Evolutionary conservation across 2,888 invertebrate genomes (phyloP).

Genomic region (Papilio gigon): DNA sequence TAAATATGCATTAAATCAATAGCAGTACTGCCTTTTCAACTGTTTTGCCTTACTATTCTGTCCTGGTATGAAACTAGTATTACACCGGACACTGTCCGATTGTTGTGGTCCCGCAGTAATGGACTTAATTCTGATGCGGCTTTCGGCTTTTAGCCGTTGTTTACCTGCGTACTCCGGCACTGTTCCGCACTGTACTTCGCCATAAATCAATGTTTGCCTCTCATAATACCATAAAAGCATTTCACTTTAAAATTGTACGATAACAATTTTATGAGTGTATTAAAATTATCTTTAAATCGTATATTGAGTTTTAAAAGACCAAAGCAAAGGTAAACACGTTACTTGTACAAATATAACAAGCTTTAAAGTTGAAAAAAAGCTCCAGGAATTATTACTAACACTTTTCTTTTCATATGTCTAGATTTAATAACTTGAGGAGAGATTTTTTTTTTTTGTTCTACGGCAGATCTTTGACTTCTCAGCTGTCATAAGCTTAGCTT

Average conservation of each 20-base stretch:
- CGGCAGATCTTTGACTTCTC: no score
- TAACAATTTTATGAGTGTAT: constrained; percentile 9
- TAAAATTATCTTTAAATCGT: neutral
- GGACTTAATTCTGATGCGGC: constrained; percentile 79
- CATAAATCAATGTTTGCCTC: constrained; percentile 47
- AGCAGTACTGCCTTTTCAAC: neutral
- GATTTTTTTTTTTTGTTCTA: neutral
- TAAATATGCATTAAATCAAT: neutral
- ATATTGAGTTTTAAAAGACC: neutral
- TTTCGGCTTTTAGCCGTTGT: constrained; percentile 80
- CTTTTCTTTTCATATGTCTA: neutral
- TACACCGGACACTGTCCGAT: constrained; percentile 70
- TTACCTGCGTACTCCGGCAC: constrained; percentile 62
- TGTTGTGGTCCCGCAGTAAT: constrained; percentile 73
- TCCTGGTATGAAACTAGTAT: constrained; percentile 41
- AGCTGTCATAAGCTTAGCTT: neutral
- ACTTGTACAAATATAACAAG: neutral
- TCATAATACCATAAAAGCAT: constrained; percentile 28
- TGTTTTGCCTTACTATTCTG: neutral
- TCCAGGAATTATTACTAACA: neutral
- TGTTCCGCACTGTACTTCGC: constrained; percentile 45
- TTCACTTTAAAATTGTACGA: constrained; percentile 5
- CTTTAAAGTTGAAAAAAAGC: neutral
- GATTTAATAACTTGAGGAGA: neutral
- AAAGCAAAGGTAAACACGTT: neutral